Evolutionary conservation across 92 coral and sea anemone genomes (phyloP), one percentile per base, ranked within the genome.

Genomic region (Palythoa caribaeorum): DNA sequence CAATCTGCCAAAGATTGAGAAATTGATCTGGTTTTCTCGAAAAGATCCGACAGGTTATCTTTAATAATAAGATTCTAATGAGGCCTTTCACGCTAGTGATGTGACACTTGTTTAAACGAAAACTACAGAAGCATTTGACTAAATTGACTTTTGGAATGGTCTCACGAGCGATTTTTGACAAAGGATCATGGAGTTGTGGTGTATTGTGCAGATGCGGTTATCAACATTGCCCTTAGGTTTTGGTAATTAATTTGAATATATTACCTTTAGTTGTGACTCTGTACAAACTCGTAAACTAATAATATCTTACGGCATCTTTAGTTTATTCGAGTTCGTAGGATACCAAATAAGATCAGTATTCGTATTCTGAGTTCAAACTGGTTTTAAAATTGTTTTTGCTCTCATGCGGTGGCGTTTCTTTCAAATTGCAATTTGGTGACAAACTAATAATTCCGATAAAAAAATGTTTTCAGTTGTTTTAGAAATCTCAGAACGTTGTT

Each of bases 201-300:
- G 19, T 48, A 44, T 68, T 81, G 86, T 81, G 60, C 66, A 65
- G 57, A 48, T 81, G 66, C 66, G 63, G 47, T 81, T 65, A 66
- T 81, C 54, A 39, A 20, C 39, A 40, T 68, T 81, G 39, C 47
- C 55, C 10, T n/a, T 7, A 17, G 70, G 6, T 63, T 63, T 63
- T 9, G 70, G 70, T 63, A 3, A 17, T 59, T 3, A 17, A 28
- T 28, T 28, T 28, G 28, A 28, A 28, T 28, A 28, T 28, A 28
- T 28, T 28, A 28, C 28, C 28, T 28, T 28, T 57, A n/a, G 65
- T 3, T 57, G 14, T 59, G 66, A 14, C 16, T 35, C 20, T 63
- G 9, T 44, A 8, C 50, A 44, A 44, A 9, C 8, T 21, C 28
- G 17, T 35, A 19, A 7, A 6, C 6, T 9, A 63, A 16, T 12